phyloP scores from a whole-genome alignment of 2,888 invertebrate species.

The Caenorhabditis wallacei region DNA sequence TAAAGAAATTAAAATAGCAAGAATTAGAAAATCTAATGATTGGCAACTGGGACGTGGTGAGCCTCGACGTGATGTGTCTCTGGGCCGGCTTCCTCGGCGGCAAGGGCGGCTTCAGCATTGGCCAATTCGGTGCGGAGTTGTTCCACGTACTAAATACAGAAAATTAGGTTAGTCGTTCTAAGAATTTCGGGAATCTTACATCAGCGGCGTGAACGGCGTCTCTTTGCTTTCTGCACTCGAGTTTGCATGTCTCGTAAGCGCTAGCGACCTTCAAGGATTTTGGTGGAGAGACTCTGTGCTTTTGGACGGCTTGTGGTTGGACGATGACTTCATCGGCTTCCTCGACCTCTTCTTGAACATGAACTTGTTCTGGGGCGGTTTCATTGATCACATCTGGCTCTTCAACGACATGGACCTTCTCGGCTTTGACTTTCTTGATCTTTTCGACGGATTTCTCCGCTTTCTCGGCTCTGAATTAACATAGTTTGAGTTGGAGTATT shows the following conservation, averaged over 20 bases:
- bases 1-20: constrained; percentile 7
- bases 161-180: neutral
- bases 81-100: constrained; percentile 35
- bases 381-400: constrained; percentile 35
- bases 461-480: constrained; percentile 21
- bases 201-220: constrained; percentile 75
- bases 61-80: constrained; percentile 30
- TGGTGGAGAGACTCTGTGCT: constrained; percentile 50
- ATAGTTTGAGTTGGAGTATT: neutral
- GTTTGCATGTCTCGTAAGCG: constrained; percentile 79
- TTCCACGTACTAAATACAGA: constrained; percentile 75
- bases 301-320: constrained; percentile 27
- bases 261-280: constrained; percentile 69
- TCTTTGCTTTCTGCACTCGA: constrained; percentile 78
- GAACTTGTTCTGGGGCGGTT: constrained; percentile 29
- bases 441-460: constrained; percentile 37
- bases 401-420: constrained; percentile 46
- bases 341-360: constrained; percentile 32
- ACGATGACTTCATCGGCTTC: constrained; percentile 41
- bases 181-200: constrained; percentile 48
- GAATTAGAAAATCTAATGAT: constrained; percentile 31
- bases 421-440: constrained; percentile 60
- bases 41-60: constrained; percentile 45
- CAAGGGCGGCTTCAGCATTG: constrained; percentile 75
- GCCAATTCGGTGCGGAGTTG: constrained; percentile 75